Evolutionary conservation across 2,888 invertebrate species (phyloP).

Genomic region (Sphinx pinastri): DNA sequence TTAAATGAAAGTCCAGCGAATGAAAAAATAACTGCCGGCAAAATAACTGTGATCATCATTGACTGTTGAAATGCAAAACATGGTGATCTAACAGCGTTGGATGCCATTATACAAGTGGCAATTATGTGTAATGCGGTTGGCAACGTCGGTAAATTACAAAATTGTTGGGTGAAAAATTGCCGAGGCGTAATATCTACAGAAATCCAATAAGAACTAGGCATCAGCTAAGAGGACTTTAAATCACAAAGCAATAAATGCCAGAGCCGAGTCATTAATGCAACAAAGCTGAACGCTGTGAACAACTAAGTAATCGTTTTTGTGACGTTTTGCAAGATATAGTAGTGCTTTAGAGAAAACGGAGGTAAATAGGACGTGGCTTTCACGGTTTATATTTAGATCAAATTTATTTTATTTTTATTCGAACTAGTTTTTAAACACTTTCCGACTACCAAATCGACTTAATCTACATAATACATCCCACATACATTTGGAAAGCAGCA

Average conservation of each 20-base stretch:
- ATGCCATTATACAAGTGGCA: slow-evolving; percentile 61
- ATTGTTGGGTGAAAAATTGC: slow-evolving; percentile 49
- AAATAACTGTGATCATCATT: slow-evolving; percentile 53
- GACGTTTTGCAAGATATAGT: slow-evolving; percentile 11
- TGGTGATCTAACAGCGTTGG: slow-evolving; percentile 54
- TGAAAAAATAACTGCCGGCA: slow-evolving; percentile 47
- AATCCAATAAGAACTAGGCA: slow-evolving; percentile 16
- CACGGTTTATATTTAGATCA: neutral
- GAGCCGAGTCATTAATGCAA: slow-evolving; percentile 12
- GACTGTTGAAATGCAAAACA: slow-evolving; percentile 56
- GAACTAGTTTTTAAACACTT: neutral
- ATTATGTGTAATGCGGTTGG: slow-evolving; percentile 61
- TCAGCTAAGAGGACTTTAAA: slow-evolving; percentile 3
- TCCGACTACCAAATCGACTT: neutral
- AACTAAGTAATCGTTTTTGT: slow-evolving; percentile 6
- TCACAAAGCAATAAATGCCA: slow-evolving; percentile 25
- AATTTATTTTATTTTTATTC: neutral
- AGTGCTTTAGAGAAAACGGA: neutral
- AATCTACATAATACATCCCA: neutral
- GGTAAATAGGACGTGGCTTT: neutral
- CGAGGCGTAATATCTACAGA: slow-evolving; percentile 21
- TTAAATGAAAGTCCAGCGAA: slow-evolving; percentile 47
- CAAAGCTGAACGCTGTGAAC: slow-evolving; percentile 9
- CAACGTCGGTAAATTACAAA: slow-evolving; percentile 55
- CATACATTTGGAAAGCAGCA: neutral